Conservation (phyloP, 2,888 invertebrate genomes). For the Hydraecia micacea region DNA sequence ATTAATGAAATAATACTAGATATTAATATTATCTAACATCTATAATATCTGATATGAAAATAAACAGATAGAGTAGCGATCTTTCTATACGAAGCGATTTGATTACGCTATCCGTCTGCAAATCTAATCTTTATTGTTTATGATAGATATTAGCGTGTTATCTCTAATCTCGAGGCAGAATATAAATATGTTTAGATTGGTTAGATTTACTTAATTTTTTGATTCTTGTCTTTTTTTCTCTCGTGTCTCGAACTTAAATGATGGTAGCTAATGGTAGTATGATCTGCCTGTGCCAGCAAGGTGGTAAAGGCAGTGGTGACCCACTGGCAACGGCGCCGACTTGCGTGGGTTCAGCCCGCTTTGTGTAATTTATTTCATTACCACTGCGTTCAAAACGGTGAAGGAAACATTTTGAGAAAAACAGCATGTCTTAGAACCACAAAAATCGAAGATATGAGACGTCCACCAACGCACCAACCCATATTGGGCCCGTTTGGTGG, state of each 20-base stretch:
- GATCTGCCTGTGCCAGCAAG: background rate
- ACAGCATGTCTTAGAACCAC: background rate
- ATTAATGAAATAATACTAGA: constrained; percentile 3
- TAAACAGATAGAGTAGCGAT: constrained; percentile 27
- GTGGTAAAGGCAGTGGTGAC: background rate
- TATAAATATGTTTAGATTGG: constrained; percentile 11
- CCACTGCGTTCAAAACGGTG: too few relatives aligned
- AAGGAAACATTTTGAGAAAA: background rate
- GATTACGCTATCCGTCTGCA: constrained; percentile 35
- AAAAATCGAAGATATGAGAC: background rate
- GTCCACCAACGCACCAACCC: background rate
- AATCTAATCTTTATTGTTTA: constrained; percentile 40
- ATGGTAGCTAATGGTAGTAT: too few relatives aligned
- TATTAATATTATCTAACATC: constrained; percentile 29
- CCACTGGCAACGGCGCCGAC: background rate
- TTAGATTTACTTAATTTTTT: background rate
- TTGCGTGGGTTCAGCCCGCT: background rate
- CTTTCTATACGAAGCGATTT: constrained; percentile 21
- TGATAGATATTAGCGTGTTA: constrained; percentile 1
- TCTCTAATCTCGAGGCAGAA: background rate
- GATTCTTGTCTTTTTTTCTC: background rate
- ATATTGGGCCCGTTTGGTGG: background rate
- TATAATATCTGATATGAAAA: constrained; percentile 9
- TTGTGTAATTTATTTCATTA: background rate
- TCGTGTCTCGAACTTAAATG: accelerated